Evolutionary conservation across 2,113 vertebrate species (phyloP), one percentile per base, ranked within the genome.

Genomic region (Ovis canadensis): DNA sequence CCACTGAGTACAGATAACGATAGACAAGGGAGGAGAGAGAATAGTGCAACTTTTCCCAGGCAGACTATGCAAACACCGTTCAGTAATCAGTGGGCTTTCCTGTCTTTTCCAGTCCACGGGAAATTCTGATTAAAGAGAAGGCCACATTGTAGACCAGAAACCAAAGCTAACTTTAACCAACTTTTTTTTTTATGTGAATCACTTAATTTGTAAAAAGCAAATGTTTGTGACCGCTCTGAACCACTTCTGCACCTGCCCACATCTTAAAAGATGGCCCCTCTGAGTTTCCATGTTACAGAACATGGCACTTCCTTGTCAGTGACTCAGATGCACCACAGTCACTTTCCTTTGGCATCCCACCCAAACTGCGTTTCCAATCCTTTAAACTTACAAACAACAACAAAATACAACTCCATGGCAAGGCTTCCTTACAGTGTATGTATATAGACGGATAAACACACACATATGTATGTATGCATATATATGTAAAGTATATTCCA

Each of bases 141-240:
- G 50, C 19, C 52, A n/a, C 50, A 40, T 23, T 23, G 19, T 71
- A 40, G 91, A 97, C 97, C 84, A 97, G 97, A 97, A 98, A 98
- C 92, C 96, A 82, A 29, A 92, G 67, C 94, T 92, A 81, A 81
- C 19, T 87, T 19, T 10, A 15, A 62, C 64, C 45, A 31, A 90
- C 62, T 31, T 43, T 93, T 45, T 36, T 23, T 36, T 14, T 17
- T 12, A 21, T 1, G 21, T 54, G 8, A 4, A 12, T 52, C 36
- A 90, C 40, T 87, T 78, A 94, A 93, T 92, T 27, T 64, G 98
- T 82, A 96, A 97, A 97, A 64, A 43, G 78, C 12, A 87, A 94
- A 57, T 16, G 97, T 2, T 15, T 88, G 59, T 74, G 71, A 77
- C 40, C 2, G 0, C 71, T 77, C 71, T 77, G 40, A 27, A 45